Conservation (phyloP, 1,140 invertebrate species). For the Sycophila sp. region DNA sequence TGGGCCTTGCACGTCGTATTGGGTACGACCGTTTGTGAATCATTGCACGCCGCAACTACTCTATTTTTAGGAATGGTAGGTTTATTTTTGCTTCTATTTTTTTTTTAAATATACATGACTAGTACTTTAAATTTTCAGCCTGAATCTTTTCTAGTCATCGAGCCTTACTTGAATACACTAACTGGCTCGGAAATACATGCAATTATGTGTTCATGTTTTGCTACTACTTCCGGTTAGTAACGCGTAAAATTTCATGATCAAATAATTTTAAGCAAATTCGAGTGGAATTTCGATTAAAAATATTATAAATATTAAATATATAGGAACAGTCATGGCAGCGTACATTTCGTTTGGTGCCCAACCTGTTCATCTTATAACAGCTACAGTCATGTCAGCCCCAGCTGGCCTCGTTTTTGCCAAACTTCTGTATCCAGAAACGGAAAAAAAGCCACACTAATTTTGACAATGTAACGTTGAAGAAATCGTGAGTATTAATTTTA, state of each 20-base stretch:
- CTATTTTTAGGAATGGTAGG: slow-evolving; percentile 89
- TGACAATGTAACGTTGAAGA: slow-evolving; percentile 71
- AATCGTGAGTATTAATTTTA: slow-evolving; percentile 69
- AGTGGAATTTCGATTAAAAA: neutral
- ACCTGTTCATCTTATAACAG: slow-evolving; percentile 82
- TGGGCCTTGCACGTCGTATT: slow-evolving; percentile 77
- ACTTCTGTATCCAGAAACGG: slow-evolving; percentile 88
- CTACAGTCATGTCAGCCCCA: slow-evolving; percentile 94
- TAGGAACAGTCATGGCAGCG: slow-evolving; percentile 86
- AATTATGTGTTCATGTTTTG: slow-evolving; percentile 91
- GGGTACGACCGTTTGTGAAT: slow-evolving; percentile 91
- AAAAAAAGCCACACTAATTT: slow-evolving; percentile 75
- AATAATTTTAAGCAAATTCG: neutral
- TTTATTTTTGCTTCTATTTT: neutral
- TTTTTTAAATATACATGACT: slow-evolving; percentile 13
- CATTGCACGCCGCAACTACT: slow-evolving; percentile 88
- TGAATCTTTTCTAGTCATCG: slow-evolving; percentile 86
- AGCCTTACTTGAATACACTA: slow-evolving; percentile 81
- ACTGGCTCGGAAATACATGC: slow-evolving; percentile 92
- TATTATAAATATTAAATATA: neutral
- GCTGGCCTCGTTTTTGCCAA: slow-evolving; percentile 88
- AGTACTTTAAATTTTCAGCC: slow-evolving; percentile 68
- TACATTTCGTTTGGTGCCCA: slow-evolving; percentile 90
- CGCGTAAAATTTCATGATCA: neutral
- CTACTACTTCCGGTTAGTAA: slow-evolving; percentile 87